Percentiles rank a stretch among this genome's conserved stretches.
These are phyloP conservation scores for Acrocephalus arundinaceus DNA, from an alignment of 2,113 vertebrate genomes.

Conservation along the genomic window DNA sequence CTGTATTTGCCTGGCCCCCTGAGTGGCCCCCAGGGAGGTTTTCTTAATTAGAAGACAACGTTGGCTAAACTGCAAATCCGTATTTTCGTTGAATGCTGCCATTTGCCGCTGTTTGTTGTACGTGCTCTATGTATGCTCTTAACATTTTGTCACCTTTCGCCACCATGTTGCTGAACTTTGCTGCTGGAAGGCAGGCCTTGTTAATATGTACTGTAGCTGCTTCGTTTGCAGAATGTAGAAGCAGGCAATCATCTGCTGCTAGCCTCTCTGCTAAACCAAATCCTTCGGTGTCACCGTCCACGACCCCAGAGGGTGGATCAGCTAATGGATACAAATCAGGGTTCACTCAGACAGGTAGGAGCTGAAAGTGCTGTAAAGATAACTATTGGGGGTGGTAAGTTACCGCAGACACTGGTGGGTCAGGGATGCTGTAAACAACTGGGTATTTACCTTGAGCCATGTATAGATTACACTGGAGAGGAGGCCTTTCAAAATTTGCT, in stretches of 20 bases:
- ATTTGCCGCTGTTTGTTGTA: slow-evolving; percentile 35
- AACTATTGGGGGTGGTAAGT: slow-evolving; percentile 48
- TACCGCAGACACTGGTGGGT: neutral
- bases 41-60: slow-evolving; percentile 16
- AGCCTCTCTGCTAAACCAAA: slow-evolving; percentile 86
- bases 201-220: slow-evolving; percentile 68
- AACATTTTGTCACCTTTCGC: neutral
- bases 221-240: slow-evolving; percentile 88
- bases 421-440: slow-evolving; percentile 10
- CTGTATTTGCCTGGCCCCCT: slow-evolving; percentile 18
- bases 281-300: slow-evolving; percentile 84
- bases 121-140: slow-evolving; percentile 8
- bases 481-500: neutral
- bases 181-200: slow-evolving; percentile 23
- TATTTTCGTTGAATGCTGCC: neutral
- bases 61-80: neutral
- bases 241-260: slow-evolving; percentile 84
- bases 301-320: slow-evolving; percentile 86
- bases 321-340: slow-evolving; percentile 89
- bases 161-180: neutral
- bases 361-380: slow-evolving; percentile 46
- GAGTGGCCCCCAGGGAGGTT: neutral
- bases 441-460: neutral
- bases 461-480: neutral
- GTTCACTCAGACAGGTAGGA: slow-evolving; percentile 88